A percentile compares a stretch with the other conserved stretches of the same genome.
Evolutionary conservation across 2,113 vertebrate species (phyloP).

Genomic region (Trinectes maculatus): DNA sequence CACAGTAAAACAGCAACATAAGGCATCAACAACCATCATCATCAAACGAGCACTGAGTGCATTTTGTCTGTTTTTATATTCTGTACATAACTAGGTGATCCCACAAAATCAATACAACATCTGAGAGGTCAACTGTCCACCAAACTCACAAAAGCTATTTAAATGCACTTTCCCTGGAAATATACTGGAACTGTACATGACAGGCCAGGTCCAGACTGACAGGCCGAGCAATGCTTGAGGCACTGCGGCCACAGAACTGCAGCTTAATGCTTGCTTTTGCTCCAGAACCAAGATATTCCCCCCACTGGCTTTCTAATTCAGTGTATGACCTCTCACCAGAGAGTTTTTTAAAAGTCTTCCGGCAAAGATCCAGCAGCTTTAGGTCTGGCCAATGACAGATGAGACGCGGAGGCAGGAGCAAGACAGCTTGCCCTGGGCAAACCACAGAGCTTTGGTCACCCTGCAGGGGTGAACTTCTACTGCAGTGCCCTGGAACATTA

Average conservation of each 20-base stretch:
- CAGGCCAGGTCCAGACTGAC: conserved; percentile 45
- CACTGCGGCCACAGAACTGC: conserved; percentile 70
- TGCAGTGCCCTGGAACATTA: conserved; percentile 51
- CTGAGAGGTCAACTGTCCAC: conserved; percentile 25
- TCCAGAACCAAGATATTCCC: conserved; percentile 68
- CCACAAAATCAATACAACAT: conserved; percentile 33
- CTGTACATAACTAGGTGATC: conserved; percentile 6
- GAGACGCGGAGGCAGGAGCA: conserved; percentile 74
- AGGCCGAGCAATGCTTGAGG: conserved; percentile 57
- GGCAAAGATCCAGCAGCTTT: conserved; percentile 78
- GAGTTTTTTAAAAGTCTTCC: conserved; percentile 83
- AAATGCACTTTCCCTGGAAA: conserved; percentile 45
- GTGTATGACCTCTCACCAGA: conserved; percentile 79
- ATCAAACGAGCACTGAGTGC: no score
- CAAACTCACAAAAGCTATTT: conserved; percentile 43
- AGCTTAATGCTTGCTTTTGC: conserved; percentile 74
- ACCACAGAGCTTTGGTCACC: conserved; percentile 76
- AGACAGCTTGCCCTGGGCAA: conserved; percentile 78
- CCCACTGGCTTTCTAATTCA: conserved; percentile 79
- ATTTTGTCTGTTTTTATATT: no score
- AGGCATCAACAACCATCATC: no score
- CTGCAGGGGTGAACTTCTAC: conserved; percentile 71
- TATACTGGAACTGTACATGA: conserved; percentile 45
- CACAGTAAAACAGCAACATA: no score
- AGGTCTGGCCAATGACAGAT: conserved; percentile 80